Evolutionary conservation across 1,140 invertebrate genomes (phyloP).

Genomic region (Aphelenchoides avenae): DNA sequence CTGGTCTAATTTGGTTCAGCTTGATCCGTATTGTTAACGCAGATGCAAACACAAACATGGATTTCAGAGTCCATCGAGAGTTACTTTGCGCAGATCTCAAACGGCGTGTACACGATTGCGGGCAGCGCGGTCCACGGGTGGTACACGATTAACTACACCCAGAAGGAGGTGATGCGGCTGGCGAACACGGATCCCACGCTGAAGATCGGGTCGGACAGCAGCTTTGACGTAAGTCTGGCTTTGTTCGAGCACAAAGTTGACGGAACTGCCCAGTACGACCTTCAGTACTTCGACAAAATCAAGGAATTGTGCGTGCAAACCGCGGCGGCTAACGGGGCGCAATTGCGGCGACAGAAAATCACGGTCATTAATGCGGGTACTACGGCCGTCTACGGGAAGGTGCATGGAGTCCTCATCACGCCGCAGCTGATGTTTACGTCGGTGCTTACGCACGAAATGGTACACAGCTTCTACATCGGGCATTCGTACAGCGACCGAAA

Average conservation of each 20-base stretch:
- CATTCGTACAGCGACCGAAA: slow-evolving; percentile 58
- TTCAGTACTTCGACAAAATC: slow-evolving; percentile 51
- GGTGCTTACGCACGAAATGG: slow-evolving; percentile 56
- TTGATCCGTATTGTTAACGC: slow-evolving; percentile 1
- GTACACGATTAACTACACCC: slow-evolving; percentile 48
- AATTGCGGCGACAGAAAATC: slow-evolving; percentile 45
- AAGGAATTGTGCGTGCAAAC: slow-evolving; percentile 42
- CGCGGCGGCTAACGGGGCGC: slow-evolving; percentile 37
- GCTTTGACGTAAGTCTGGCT: slow-evolving; percentile 31
- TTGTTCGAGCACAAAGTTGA: slow-evolving; percentile 23
- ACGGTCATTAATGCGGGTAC: slow-evolving; percentile 55
- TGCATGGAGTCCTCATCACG: slow-evolving; percentile 53
- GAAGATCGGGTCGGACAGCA: slow-evolving; percentile 27
- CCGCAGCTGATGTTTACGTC: slow-evolving; percentile 52
- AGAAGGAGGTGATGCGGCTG: slow-evolving; percentile 44
- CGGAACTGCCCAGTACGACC: slow-evolving; percentile 1
- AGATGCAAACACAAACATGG: too few species aligned
- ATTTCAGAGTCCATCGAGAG: slow-evolving; percentile 49
- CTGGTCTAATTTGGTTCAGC: neutral
- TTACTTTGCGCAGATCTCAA: slow-evolving; percentile 49
- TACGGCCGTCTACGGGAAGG: slow-evolving; percentile 55
- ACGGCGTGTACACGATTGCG: slow-evolving; percentile 50
- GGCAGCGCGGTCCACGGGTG: slow-evolving; percentile 53
- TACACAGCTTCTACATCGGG: slow-evolving; percentile 56
- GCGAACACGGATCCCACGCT: slow-evolving; percentile 32